Base-by-base conservation (phyloP, 2,113 vertebrate genomes). In the Tretioscincus oriximinensis region DNA sequence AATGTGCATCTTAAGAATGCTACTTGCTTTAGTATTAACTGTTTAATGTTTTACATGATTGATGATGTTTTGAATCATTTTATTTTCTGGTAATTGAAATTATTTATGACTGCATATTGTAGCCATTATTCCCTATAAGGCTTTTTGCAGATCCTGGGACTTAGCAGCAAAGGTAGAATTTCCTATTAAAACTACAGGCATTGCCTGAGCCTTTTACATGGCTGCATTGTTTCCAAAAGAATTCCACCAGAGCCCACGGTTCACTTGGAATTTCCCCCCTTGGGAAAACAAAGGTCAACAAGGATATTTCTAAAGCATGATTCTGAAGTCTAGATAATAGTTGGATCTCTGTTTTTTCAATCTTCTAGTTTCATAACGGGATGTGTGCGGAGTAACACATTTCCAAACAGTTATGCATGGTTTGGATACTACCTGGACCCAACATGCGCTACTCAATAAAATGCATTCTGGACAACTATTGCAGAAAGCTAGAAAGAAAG, bases 141-240 rank as follows among this genome's bases (percentile, higher is more conserved):
- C 1, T 70, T 76, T 82, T 18, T 26, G 54, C 73, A 70, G 54
- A 70, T 76, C 73, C 9, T 61, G 51, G 51, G 66, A 45, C 66
- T 69, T n/a, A 16, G 73, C 20, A 82, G 80, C 73, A 70, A 76
- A 81, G 76, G 69, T 81, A 76, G 65, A 69, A 45, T 26, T 76
- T 63, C 66, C 67, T 76, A 70, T n/a, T 76, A 49, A 69, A 82
- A 76, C 73, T 58, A 76, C 54, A 61, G 67, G 66, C 66, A 70
- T 60, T 61, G 35, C 66, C 11, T 14, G 31, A 63, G 66, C 24
- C 22, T 76, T 66, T 90, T 76, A 35, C 84, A 85, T 80, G 78
- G 81, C 86, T 84, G 67, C 86, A 84, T 85, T 88, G 86, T 91
- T 87, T 90, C 81, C 87, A 90, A 85, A 78, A 88, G 78, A 90